Percentiles rank a stretch among this genome's conserved stretches.
These are phyloP conservation scores for Ctenoplectra terminalis DNA, from an alignment of 1,140 invertebrate species.

Conservation along the genomic window DNA sequence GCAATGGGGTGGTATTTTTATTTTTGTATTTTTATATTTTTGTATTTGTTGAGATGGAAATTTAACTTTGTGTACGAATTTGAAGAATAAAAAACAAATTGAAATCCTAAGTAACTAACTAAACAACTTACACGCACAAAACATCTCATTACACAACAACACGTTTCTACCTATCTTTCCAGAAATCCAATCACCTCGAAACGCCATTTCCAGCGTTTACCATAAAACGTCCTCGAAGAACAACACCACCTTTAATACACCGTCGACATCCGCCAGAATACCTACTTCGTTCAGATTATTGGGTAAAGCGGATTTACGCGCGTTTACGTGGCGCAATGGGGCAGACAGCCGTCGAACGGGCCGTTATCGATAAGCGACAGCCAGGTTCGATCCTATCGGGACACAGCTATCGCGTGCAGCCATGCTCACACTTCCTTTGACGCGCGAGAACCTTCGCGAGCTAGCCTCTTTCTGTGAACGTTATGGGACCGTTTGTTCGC, in stretches of 20 bases:
- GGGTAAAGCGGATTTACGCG: constrained; percentile 46
- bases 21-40: no score
- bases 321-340: constrained; percentile 34
- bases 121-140: no score
- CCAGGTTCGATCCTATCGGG: constrained; percentile 55
- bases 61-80: no score
- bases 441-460: no score
- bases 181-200: constrained; percentile 1
- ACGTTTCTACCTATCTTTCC: neutral
- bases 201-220: neutral
- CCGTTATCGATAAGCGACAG: constrained; percentile 54
- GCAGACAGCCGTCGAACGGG: constrained; percentile 24
- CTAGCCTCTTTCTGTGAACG: no score
- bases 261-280: neutral
- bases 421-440: no score
- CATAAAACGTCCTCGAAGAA: neutral
- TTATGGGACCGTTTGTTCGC: no score
- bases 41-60: no score
- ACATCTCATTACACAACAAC: neutral
- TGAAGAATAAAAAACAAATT: neutral
- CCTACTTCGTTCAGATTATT: constrained; percentile 44
- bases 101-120: no score
- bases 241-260: neutral
- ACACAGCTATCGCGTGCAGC: constrained; percentile 29
- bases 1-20: no score